Conservation (phyloP, 2,888 invertebrate genomes). For the Theretra japonica region DNA sequence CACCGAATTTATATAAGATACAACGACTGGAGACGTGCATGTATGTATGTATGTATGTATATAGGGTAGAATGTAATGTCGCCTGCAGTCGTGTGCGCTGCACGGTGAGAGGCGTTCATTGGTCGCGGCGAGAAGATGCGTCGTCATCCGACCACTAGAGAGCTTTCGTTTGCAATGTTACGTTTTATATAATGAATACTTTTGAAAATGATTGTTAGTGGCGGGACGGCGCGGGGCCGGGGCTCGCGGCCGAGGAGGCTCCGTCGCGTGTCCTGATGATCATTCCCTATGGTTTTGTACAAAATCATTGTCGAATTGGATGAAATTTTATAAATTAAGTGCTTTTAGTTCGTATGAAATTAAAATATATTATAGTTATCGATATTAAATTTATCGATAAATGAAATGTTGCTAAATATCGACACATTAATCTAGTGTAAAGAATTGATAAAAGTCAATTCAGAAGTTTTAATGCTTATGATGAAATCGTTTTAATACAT, state of each 20-base stretch:
- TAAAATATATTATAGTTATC: slow-evolving; percentile 5
- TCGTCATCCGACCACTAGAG: neutral
- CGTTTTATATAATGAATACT: neutral
- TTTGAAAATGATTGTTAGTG: neutral
- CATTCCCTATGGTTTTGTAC: slow-evolving; percentile 25
- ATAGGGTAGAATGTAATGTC: neutral
- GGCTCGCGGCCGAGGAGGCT: too few relatives aligned
- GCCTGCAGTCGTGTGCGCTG: neutral
- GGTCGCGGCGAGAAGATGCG: neutral
- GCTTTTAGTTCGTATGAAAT: slow-evolving; percentile 24
- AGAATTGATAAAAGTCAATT: slow-evolving; percentile 22
- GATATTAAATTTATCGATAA: slow-evolving; percentile 24
- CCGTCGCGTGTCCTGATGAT: neutral
- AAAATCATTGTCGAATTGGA: slow-evolving; percentile 26
- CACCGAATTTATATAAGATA: slow-evolving; percentile 26
- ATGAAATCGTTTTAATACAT: slow-evolving; percentile 23
- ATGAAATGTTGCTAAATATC: slow-evolving; percentile 14
- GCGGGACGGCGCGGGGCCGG: neutral
- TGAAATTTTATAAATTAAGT: slow-evolving; percentile 23
- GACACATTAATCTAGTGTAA: slow-evolving; percentile 8
- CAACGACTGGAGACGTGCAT: slow-evolving; percentile 13
- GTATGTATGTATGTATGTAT: slow-evolving; percentile 26
- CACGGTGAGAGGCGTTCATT: neutral
- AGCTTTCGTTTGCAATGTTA: slow-evolving; percentile 23
- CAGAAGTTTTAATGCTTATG: slow-evolving; percentile 23